A percentile compares a stretch with the other conserved stretches of the same genome.
Evolutionary conservation across 2,113 vertebrate species (phyloP).

Genomic region (Nannobrachium achirus): DNA sequence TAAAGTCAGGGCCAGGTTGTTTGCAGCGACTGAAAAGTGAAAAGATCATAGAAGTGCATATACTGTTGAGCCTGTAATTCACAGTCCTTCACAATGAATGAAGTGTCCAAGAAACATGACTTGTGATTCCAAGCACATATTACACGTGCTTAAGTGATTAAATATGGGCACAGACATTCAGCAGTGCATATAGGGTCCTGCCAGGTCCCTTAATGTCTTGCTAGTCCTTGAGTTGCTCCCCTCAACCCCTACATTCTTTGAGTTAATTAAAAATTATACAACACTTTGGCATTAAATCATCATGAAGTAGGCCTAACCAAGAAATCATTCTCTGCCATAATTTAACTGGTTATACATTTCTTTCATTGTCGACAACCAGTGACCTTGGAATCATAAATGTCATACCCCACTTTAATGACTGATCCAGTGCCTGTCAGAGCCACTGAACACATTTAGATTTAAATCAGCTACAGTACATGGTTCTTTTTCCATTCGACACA

Average conservation of each 20-base stretch:
- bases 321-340: slow-evolving; percentile 65
- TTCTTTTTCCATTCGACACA: slow-evolving; percentile 42
- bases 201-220: slow-evolving; percentile 49
- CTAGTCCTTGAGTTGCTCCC: slow-evolving; percentile 59
- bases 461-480: slow-evolving; percentile 39
- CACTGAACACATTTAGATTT: slow-evolving; percentile 46
- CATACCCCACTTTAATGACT: slow-evolving; percentile 52
- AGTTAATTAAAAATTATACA: slow-evolving; percentile 79
- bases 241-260: slow-evolving; percentile 29
- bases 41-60: background rate
- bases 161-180: slow-evolving; percentile 28
- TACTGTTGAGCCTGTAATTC: slow-evolving; percentile 16
- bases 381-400: slow-evolving; percentile 72
- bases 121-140: background rate
- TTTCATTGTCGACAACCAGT: slow-evolving; percentile 66
- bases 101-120: background rate
- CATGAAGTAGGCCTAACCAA: slow-evolving; percentile 58
- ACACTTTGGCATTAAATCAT: slow-evolving; percentile 74
- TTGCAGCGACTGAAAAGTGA: background rate
- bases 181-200: slow-evolving; percentile 10
- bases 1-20: background rate
- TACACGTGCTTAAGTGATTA: slow-evolving; percentile 7
- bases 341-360: slow-evolving; percentile 73
- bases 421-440: slow-evolving; percentile 41
- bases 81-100: slow-evolving; percentile 21